Evolutionary conservation across 2,888 invertebrate species (phyloP), one percentile per base, ranked within the genome.

Genomic region (Ennomos quercinarius): DNA sequence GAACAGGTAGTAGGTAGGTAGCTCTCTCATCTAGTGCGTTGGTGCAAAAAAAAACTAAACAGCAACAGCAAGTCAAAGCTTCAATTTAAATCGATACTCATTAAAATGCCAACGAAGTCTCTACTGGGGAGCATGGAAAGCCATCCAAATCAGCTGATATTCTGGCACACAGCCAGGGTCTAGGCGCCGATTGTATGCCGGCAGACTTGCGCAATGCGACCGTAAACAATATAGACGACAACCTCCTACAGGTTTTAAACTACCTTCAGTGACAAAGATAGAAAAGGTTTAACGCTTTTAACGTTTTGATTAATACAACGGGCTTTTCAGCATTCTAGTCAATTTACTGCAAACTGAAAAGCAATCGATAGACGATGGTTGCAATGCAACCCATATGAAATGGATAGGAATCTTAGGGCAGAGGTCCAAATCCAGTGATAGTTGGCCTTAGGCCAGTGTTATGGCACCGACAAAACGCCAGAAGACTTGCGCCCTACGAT

Each of bases 151-250:
- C 84, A 84, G 84, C 84, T 84, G 84, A 70, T 78, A 61, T 69
- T 68, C 76, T 85, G 84, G 84, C 79, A 41, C n/a, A 11, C 37
- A 67, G 80, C 84, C 84, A 83, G 73, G 63, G 66, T 68, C 61
- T 67, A 57, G 63, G 64, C 66, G 68, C 58, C 62, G 61, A 60
- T 37, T 10, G 34, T 57, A 34, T 43, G 43, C 34, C 44, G 51
- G 35, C 63, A 71, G 81, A 80, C 85, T 83, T 86, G 86, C 86
- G 86, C 86, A 86, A 77, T 86, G 84, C 81, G 82, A 72, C 78
- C 76, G 75, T 81, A 79, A 81, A 83, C 79, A 80, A 27, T 51
- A 39, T 52, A 62, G 67, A 75, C 70, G 77, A 73, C 66, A 73
- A 70, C 43, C 59, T 44, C 43, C 59, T 44, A 61, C 64, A 66